Evolutionary conservation across 2,888 invertebrate species (phyloP).

Genomic region (Ryuthela nishihirai): DNA sequence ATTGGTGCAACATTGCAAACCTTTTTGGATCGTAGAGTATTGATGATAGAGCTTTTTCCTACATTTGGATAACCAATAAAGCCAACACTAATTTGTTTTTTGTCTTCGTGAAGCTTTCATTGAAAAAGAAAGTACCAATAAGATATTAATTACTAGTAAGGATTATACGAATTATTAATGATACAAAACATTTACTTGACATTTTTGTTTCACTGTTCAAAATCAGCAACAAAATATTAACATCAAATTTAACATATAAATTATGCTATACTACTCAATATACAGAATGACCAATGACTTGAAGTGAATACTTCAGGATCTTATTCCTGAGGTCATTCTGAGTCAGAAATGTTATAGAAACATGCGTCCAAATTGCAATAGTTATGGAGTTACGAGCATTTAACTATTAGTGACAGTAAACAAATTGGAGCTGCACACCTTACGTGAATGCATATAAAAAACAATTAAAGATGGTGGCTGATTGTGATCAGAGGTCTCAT

Average conservation of each 20-base stretch:
- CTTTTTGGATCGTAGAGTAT: slow-evolving; percentile 90
- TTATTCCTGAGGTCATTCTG: too few species aligned
- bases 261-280: too few species aligned
- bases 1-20: slow-evolving; percentile 98
- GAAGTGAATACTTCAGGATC: too few species aligned
- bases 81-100: slow-evolving; percentile 98
- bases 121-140: slow-evolving; percentile 34
- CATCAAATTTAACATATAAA: background rate
- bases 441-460: too few species aligned
- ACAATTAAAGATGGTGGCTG: too few species aligned
- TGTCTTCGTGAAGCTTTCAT: slow-evolving; percentile 75
- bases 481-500: too few species aligned
- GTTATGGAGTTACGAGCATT: too few species aligned
- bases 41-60: slow-evolving; percentile 97
- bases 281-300: too few species aligned
- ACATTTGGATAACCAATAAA: slow-evolving; percentile 99
- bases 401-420: too few species aligned
- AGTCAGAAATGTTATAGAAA: too few species aligned
- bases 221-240: background rate
- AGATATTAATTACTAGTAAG: background rate
- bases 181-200: background rate
- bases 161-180: background rate
- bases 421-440: too few species aligned
- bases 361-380: too few species aligned
- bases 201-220: background rate